Base-by-base conservation (phyloP, 2,888 invertebrate species). In the Megaustenia siamemsis region DNA sequence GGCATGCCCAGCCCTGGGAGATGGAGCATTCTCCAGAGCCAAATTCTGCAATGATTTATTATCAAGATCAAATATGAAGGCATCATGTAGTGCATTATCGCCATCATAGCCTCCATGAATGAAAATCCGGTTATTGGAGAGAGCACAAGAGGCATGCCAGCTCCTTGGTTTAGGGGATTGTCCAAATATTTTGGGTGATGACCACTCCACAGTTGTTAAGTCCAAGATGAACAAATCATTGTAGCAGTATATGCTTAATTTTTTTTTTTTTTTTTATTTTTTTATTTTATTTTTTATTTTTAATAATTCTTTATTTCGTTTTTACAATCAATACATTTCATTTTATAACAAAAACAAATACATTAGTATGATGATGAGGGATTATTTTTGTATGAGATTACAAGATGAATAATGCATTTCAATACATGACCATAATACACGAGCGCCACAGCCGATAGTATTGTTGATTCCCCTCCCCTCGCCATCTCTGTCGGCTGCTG, bases 31-130 rank as follows among this genome's bases (percentile, higher is more conserved):
- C 38, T 90, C 89, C 69, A 92, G 69, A 28, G 86, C 83, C 24
- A 92, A 87, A 40, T 86, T 82, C 40, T 86, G 90, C 92, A 93
- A 93, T 8, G 88, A 88, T 56, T 89, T 80, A 6, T 86, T 86
- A 93, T 93, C 91, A n/a, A 93, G 87, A 82, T 91, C 91, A 81
- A 93, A 92, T 43, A 93, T 92, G 86, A 90, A 91, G 49, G 92
- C 88, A 84, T 93, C 93, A 63, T 90, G 89, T 10, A 93, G 88
- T 15, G 93, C 93, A 45, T 90, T 82, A 85, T 93, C 89, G 15
- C 93, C 93, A 86, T 93, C 92, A 87, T 93, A 93, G 28, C 93
- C 93, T 35, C 93, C 93, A 86, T 93, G 93, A 63, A 93, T 93
- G 69, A 93, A 87, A 32, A 93, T 88, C n/a, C 93, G 86, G 76